Percentiles rank a stretch among this genome's conserved stretches.
Evolutionary conservation across 2,888 invertebrate species (phyloP).

Genomic region (Polymixis lichenea): DNA sequence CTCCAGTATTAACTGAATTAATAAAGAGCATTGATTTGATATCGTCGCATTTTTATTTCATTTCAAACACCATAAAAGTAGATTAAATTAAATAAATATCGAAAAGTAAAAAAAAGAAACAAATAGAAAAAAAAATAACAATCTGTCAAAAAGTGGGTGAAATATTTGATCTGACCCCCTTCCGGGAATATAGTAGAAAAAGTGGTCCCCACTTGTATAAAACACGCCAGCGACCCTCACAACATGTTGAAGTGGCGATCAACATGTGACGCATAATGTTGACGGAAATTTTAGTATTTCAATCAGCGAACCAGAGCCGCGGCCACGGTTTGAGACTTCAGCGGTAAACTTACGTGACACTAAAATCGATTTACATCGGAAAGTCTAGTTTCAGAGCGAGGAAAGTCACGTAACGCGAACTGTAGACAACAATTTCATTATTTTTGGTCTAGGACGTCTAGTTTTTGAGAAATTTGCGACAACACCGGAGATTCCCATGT

Average conservation of each 20-base stretch:
- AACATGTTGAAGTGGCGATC: not conserved
- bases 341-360: not conserved
- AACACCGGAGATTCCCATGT: not conserved
- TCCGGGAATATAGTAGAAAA: not conserved
- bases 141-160: not conserved
- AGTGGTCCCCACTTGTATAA: not conserved
- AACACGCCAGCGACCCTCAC: not conserved
- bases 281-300: not conserved
- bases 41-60: constrained; percentile 65
- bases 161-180: not conserved
- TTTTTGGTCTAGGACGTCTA: not conserved
- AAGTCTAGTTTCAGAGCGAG: not conserved
- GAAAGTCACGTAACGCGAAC: not conserved
- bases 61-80: not conserved
- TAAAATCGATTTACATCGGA: not conserved
- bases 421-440: not conserved
- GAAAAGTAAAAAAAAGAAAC: not conserved
- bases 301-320: not conserved
- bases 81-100: not conserved
- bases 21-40: constrained; percentile 85
- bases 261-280: not conserved
- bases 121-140: too few species aligned
- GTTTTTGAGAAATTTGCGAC: not conserved
- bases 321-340: not conserved
- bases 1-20: constrained; percentile 85